These are phyloP conservation scores for Cyphomyrus discorhynchus DNA, from an alignment of 2,113 vertebrate species.

Conservation along the genomic window DNA sequence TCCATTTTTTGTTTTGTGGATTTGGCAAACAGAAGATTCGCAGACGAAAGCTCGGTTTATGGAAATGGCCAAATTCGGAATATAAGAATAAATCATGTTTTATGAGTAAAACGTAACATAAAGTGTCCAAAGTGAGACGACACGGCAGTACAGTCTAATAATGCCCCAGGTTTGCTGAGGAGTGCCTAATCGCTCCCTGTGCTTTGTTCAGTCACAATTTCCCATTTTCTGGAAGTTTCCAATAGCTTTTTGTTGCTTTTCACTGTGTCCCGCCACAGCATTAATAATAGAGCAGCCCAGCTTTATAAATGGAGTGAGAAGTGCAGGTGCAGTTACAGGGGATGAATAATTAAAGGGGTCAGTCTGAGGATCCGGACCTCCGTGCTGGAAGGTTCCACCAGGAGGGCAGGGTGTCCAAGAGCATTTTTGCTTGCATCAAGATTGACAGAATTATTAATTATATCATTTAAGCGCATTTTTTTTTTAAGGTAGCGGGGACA, in stretches of 20 bases:
- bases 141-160: neutral
- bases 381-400: neutral
- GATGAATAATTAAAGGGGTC: neutral
- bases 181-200: neutral
- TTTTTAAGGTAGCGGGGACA: neutral
- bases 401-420: neutral
- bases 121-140: neutral
- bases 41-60: neutral
- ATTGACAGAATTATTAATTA: neutral
- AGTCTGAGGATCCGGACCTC: neutral
- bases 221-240: neutral
- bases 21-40: neutral
- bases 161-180: neutral
- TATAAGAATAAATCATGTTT: neutral
- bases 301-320: neutral
- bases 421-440: neutral
- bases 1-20: neutral
- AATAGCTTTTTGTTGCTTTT: neutral
- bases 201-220: neutral
- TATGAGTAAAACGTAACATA: neutral
- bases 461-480: neutral
- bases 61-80: neutral
- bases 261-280: neutral
- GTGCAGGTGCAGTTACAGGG: neutral
- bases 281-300: neutral